Evolutionary conservation across 2,888 invertebrate species (phyloP), one percentile per base, ranked within the genome.

Genomic region (Leucoptera coffeella): DNA sequence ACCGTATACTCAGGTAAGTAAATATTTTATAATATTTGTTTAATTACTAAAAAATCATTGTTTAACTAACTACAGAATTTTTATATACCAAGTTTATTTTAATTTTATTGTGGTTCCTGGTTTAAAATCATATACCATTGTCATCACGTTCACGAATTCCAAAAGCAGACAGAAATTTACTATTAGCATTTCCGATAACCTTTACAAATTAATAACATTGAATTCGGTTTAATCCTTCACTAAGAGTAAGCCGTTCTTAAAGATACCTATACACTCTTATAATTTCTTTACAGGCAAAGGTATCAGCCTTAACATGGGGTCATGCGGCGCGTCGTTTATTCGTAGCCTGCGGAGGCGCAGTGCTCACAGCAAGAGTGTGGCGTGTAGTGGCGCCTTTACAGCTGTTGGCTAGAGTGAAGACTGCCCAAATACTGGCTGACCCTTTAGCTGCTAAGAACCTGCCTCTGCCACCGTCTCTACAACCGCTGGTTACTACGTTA

Each of bases 231-330:
- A n/a, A n/a, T n/a, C n/a, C n/a, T n/a, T n/a, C n/a, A n/a, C n/a
- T n/a, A n/a, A n/a, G n/a, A n/a, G n/a, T n/a, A n/a, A n/a, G n/a
- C n/a, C n/a, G n/a, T n/a, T n/a, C n/a, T n/a, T n/a, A n/a, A n/a
- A n/a, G n/a, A 17, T 17, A 8, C 17, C 17, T 7, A 17, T 17
- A 8, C 6, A 6, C n/a, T n/a, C n/a, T 10, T 22, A 7, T 9
- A 7, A n/a, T 10, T 22, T n/a, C 10, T 7, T 12, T 1, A 4
- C 46, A 87, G 86, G 78, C 84, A 36, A 82, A 85, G 4, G 88
- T 96, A 28, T 87, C 92, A 26, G 93, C 95, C 2, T 69, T 99
- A 45, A 96, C 96, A 6, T 99, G 97, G 97, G 97, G 95, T 14
- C 96, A 97, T 73, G 94, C 94, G 52, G 97, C 96, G 51, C 86